Base-by-base conservation (phyloP, 2,797 vertebrate species). In the Lates japonicus region DNA sequence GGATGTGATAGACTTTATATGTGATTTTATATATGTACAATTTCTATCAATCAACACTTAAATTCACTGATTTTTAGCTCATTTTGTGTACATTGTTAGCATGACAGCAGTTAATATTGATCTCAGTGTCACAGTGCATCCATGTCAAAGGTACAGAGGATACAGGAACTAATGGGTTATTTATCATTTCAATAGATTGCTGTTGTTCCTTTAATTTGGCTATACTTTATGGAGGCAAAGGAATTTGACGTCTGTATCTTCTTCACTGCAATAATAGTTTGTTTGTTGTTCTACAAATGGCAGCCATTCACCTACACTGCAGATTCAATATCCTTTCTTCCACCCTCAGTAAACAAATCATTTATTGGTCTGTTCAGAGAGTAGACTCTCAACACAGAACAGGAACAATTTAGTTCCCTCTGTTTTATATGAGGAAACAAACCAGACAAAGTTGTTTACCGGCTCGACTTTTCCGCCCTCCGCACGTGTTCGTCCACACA, bases 251-350 rank as follows among this genome's bases (percentile, higher is more conserved):
- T 67, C 49, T 57, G 22, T 42, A 37, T 73, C 14, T 2, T 48
- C 39, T 5, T 19, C 11, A 11, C 41, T 74, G 57, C 61, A 75
- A 76, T 78, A 76, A 76, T 16, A 59, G 25, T 76, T 71, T 83
- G 89, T 90, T 88, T 90, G 82, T 79, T 87, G 77, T 89, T 89
- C 85, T 76, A 81, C 78, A 80, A 85, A 84, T 70, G 72, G 69
- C 66, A 72, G 73, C 80, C 70, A 70, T 87, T 78, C 68, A 22
- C 39, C 67, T 70, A 65, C 49, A 59, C 62, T 64, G 51, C 78
- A 76, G 65, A 84, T 83, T 89, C 86, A 92, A 92, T 92, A 90
- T 94, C 90, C 88, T 90, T 73, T 88, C 68, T 78, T 74, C 83
- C 75, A 57, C 84, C 83, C 69, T 92, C 52, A 62, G 87, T 87